Evolutionary conservation across 2,888 invertebrate species (phyloP), one percentile per base, ranked within the genome.

Genomic region (Clanis bilineata): DNA sequence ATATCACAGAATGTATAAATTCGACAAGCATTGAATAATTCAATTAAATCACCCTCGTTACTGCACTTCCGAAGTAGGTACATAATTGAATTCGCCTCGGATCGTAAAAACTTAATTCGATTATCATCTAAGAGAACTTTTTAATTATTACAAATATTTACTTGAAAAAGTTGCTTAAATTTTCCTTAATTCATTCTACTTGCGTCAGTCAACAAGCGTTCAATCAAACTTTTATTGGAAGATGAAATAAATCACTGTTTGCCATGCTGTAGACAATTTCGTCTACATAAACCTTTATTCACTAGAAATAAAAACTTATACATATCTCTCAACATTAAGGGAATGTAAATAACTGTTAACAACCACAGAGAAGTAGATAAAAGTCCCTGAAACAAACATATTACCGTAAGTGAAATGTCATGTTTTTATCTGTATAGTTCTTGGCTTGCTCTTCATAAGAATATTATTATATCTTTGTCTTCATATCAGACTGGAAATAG

Each of bases 281-380:
- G 0, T 1, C 7, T 44, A 23, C n/a, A n/a, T 10, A 51, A 28
- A 28, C 1, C 18, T 32, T 51, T 32, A 32, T 38, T 56, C 15
- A 23, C 39, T 6, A n/a, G 45, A 58, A 39, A 39, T 38, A 47
- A 57, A 58, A 44, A 7, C 32, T 69, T 64, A 79, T 45, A 72
- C 69, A 70, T 68, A 74, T 64, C 75, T 64, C 2, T 68, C 67
- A 62, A 67, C 65, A 55, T 75, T 60, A 25, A 81, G 45, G 2
- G 73, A 66, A 55, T 73, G 64, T 15, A 80, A 62, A 59, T 73
- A 82, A 64, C 76, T 79, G 60, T 80, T 80, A 9, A 84, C 78
- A 4, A 79, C 64, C 3, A 75, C 57, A n/a, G 65, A 64, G 60
- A 81, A 84, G 62, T 81, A 82, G 21, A 73, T 70, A 41, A 74